Percentiles rank a stretch among this genome's conserved stretches.
Conservation (phyloP, 1,140 invertebrate genomes). For the Drosophila azteca region DNA sequence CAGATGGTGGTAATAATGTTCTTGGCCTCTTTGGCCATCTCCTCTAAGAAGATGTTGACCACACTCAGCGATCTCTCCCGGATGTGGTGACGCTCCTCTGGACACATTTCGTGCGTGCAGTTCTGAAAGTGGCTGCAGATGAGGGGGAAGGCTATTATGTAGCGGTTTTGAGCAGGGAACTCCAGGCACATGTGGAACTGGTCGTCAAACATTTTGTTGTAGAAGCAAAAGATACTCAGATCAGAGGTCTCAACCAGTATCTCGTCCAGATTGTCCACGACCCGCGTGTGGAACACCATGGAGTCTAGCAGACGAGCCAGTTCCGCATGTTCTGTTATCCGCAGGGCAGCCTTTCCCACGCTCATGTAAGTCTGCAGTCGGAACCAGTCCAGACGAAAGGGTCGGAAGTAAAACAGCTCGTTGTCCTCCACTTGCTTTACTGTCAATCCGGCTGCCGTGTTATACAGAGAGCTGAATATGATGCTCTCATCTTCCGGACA, state of each 20-base stretch:
- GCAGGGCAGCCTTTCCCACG: conserved; percentile 91
- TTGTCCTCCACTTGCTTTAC: conserved; percentile 99
- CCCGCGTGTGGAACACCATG: conserved; percentile 98
- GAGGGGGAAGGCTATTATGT: conserved; percentile 98
- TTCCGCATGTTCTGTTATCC: conserved; percentile 93
- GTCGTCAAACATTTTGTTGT: conserved; percentile 98
- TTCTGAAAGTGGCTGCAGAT: conserved; percentile 99
- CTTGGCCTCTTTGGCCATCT: conserved; percentile 99
- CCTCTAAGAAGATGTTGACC: conserved; percentile 98
- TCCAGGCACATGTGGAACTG: conserved; percentile 99
- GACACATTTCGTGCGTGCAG: conserved; percentile 98
- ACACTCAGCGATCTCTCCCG: conserved; percentile 97
- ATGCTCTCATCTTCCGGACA: conserved; percentile 97
- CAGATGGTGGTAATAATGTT: conserved; percentile 99
- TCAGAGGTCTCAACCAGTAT: conserved; percentile 98
- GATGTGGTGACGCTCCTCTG: conserved; percentile 98
- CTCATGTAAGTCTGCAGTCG: conserved; percentile 97
- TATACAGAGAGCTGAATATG: conserved; percentile 96
- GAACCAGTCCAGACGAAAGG: conserved; percentile 98
- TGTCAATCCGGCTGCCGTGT: conserved; percentile 92
- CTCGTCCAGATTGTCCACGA: conserved; percentile 99
- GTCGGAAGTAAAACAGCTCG: conserved; percentile 97
- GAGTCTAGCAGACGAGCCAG: conserved; percentile 97
- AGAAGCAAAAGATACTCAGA: conserved; percentile 98
- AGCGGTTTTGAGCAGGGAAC: conserved; percentile 98